phyloP scores from a whole-genome alignment of 1,140 invertebrate genomes.

The Procambarus virginalis region DNA sequence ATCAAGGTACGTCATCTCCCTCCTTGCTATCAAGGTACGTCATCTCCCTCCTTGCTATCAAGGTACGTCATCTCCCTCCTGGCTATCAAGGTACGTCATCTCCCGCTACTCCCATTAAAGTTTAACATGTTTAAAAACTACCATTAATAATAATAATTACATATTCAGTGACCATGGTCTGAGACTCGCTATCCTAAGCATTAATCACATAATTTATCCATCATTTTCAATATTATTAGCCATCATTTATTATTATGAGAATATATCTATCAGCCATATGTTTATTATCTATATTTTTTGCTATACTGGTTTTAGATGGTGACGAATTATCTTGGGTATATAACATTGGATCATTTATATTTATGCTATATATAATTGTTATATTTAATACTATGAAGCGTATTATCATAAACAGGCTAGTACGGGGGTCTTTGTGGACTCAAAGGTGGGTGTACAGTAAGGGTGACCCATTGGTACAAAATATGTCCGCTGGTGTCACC shows the following conservation, averaged over 20 bases:
- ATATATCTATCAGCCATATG: neutral
- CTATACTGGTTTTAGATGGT: neutral
- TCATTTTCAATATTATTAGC: conserved; percentile 13
- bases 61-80: conserved; percentile 95
- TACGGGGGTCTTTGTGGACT: too few relatives aligned
- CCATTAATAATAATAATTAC: too few relatives aligned
- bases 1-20: too few relatives aligned
- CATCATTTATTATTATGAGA: neutral
- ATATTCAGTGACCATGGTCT: too few relatives aligned
- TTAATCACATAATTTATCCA: too few relatives aligned
- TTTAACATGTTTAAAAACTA: too few relatives aligned
- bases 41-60: too few relatives aligned
- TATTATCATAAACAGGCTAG: neutral
- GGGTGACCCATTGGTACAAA: too few relatives aligned
- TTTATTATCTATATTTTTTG: neutral
- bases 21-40: conserved; percentile 89
- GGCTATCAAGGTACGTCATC: conserved; percentile 83
- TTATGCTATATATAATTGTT: conserved; percentile 17
- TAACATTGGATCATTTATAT: conserved; percentile 13
- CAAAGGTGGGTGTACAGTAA: too few relatives aligned
- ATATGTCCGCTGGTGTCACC: too few relatives aligned
- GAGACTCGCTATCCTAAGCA: too few relatives aligned
- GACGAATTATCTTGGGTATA: conserved; percentile 3
- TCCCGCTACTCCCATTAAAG: too few relatives aligned
- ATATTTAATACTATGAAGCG: neutral